A percentile compares a stretch with the other conserved stretches of the same genome.
Evolutionary conservation across 2,113 vertebrate genomes (phyloP).

Genomic region (Pitta sordida): DNA sequence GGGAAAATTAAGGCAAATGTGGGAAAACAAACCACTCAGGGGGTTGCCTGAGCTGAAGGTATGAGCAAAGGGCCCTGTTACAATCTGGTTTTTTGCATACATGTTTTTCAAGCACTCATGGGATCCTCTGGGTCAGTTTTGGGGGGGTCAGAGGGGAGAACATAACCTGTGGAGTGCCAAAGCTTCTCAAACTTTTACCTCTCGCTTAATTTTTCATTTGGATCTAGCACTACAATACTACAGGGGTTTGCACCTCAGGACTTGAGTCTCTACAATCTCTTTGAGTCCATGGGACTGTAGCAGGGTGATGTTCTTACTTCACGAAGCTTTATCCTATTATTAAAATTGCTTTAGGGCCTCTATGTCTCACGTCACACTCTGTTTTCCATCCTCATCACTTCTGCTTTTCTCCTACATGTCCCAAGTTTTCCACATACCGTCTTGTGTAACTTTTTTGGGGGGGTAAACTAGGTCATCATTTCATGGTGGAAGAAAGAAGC

Average conservation of each 20-base stretch:
- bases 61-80: rapidly evolving
- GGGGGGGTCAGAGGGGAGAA: not conserved
- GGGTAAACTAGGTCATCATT: not conserved
- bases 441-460: not conserved
- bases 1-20: not conserved
- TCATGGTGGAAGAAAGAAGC: not conserved
- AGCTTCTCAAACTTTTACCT: not conserved
- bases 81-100: rapidly evolving
- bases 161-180: not conserved
- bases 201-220: not conserved
- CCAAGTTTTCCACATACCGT: not conserved
- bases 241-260: not conserved
- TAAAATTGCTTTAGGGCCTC: not conserved
- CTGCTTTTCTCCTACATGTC: not conserved
- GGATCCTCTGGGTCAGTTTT: not conserved
- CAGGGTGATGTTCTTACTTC: not conserved
- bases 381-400: not conserved
- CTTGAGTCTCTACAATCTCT: not conserved
- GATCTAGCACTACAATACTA: too few species aligned
- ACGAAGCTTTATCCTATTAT: not conserved
- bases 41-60: not conserved
- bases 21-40: not conserved
- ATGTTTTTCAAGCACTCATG: not conserved
- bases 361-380: not conserved
- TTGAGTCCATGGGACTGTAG: not conserved